Percentiles rank a stretch among this genome's conserved stretches.
Evolutionary conservation across 1,140 invertebrate species (phyloP).

Genomic region (Caenorhabditis tropicalis): DNA sequence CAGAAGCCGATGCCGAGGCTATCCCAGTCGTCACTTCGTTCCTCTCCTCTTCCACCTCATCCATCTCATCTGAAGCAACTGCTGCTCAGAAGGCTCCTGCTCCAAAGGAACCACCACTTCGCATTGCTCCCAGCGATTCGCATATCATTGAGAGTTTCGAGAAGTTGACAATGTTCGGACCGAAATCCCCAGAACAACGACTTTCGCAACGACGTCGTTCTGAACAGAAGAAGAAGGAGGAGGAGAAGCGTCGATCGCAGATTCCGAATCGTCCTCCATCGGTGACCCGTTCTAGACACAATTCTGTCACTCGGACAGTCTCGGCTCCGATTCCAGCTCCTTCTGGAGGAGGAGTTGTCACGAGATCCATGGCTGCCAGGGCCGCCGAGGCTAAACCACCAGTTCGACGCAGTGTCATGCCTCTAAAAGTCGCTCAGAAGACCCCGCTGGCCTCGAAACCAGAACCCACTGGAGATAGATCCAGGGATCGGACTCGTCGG

Average conservation of each 20-base stretch:
- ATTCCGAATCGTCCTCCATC: not conserved
- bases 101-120: not conserved
- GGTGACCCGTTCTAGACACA: not conserved
- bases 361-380: not conserved
- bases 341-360: not conserved
- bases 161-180: constrained; percentile 4
- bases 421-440: not conserved
- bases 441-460: not conserved
- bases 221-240: constrained; percentile 1
- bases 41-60: not conserved
- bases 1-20: not conserved
- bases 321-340: not conserved
- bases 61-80: not conserved
- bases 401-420: constrained; percentile 17
- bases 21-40: not conserved
- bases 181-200: not conserved
- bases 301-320: not conserved
- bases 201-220: constrained; percentile 19
- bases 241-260: not conserved
- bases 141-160: constrained; percentile 15
- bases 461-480: constrained; percentile 20
- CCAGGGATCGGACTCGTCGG: constrained; percentile 21
- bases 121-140: not conserved
- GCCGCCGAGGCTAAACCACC: not conserved
- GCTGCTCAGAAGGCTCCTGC: not conserved